A percentile compares a stretch with the other conserved stretches of the same genome.
Evolutionary conservation across 2,113 vertebrate species (phyloP).

Genomic region (Stegostoma tigrinum): DNA sequence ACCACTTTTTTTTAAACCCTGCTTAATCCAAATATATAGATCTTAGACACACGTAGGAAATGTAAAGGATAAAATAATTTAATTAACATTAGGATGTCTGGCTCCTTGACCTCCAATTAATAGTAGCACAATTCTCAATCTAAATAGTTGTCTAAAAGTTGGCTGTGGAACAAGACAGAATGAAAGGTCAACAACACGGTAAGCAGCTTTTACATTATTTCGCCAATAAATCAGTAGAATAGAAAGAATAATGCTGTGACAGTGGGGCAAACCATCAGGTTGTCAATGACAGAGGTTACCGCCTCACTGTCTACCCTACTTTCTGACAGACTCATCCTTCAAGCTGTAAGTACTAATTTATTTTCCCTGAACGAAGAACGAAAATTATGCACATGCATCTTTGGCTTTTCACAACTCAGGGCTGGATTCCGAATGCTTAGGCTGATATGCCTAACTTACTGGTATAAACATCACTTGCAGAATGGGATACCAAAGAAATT

Average conservation of each 20-base stretch:
- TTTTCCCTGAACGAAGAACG: not conserved
- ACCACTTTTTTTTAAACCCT: not conserved
- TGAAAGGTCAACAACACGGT: slow-evolving; percentile 22
- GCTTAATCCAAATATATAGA: not conserved
- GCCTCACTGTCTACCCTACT: not conserved
- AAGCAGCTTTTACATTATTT: not conserved
- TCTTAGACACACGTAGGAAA: not conserved
- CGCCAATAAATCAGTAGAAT: not conserved
- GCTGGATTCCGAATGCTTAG: not conserved
- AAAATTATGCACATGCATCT: not conserved
- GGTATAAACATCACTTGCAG: not conserved
- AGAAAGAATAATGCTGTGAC: not conserved
- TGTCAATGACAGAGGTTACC: not conserved
- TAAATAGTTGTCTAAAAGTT: not conserved
- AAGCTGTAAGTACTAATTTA: not conserved
- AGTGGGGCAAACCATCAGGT: not conserved
- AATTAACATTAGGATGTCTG: not conserved
- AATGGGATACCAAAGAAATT: not conserved
- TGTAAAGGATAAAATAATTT: slow-evolving; percentile 2
- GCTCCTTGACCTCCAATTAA: slow-evolving; percentile 14
- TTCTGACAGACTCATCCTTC: not conserved
- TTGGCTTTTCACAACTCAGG: not conserved
- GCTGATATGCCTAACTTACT: not conserved
- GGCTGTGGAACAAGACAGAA: not conserved
- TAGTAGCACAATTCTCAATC: not conserved